A percentile compares a stretch with the other conserved stretches of the same genome.
These are phyloP conservation scores for Sphyrna mokarran DNA, from an alignment of 2,113 vertebrate species.

Conservation along the genomic window DNA sequence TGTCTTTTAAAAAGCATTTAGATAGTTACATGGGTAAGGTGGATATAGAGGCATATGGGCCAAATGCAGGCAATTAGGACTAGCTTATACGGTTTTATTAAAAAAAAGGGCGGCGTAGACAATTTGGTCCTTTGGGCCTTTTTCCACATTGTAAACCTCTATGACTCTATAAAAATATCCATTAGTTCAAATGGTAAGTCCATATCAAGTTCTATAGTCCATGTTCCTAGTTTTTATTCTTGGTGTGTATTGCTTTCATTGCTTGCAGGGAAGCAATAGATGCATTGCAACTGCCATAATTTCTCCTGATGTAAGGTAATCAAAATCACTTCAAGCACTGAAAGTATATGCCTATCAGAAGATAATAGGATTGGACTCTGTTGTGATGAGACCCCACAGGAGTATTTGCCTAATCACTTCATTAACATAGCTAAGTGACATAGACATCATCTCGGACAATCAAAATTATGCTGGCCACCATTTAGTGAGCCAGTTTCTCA, in stretches of 20 bases:
- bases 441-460: neutral
- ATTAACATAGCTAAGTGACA: neutral
- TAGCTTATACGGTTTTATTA: too few relatives aligned
- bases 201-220: neutral
- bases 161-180: neutral
- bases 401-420: neutral
- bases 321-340: neutral
- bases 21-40: too few relatives aligned
- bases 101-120: too few relatives aligned
- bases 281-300: neutral
- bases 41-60: too few relatives aligned
- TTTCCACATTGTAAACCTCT: too few relatives aligned
- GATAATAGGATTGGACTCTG: neutral
- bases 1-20: too few relatives aligned
- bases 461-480: neutral
- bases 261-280: neutral
- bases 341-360: too few relatives aligned
- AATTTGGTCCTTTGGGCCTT: too few relatives aligned
- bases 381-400: neutral
- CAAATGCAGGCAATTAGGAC: too few relatives aligned
- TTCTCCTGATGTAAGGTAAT: neutral
- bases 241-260: neutral
- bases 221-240: neutral
- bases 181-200: neutral
- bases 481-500: neutral